phyloP scores from a whole-genome alignment of 2,113 vertebrate genomes.

The Aspidoscelis tigris region DNA sequence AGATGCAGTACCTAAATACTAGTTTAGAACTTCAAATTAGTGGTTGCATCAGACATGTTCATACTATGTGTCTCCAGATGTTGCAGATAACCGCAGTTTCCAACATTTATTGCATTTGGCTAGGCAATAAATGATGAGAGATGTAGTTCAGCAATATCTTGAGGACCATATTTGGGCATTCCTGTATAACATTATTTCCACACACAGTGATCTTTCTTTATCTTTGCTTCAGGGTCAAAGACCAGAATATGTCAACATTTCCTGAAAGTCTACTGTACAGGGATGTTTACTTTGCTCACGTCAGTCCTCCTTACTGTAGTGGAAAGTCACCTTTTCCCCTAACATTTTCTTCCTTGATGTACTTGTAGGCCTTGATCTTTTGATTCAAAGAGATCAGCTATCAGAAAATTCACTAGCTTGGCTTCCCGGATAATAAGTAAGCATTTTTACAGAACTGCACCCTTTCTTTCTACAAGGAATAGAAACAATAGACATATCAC shows the following conservation, averaged over 20 bases:
- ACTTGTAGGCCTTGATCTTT: conserved; percentile 12
- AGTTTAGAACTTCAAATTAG: not conserved
- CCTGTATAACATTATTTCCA: too few species aligned
- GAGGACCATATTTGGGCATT: too few species aligned
- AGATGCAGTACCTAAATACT: not conserved
- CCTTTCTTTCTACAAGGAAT: not conserved
- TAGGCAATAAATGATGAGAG: too few species aligned
- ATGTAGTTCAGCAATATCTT: too few species aligned
- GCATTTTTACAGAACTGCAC: not conserved
- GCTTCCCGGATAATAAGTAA: conserved; percentile 13
- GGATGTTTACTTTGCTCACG: not conserved
- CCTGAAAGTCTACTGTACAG: not conserved
- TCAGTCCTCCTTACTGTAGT: not conserved
- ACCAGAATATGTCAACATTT: not conserved
- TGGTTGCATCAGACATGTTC: too few species aligned
- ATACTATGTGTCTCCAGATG: too few species aligned
- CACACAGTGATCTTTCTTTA: not conserved
- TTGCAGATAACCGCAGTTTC: too few species aligned
- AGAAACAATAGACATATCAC: conserved; percentile 9
- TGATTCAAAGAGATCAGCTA: conserved; percentile 21
- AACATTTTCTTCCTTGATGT: conserved; percentile 10
- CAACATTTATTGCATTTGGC: too few species aligned
- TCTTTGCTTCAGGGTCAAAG: not conserved
- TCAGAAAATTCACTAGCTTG: conserved; percentile 15
- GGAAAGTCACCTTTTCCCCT: conserved; percentile 1